Conservation (phyloP, 2,797 vertebrate species). For the Sitta carolinensis region DNA sequence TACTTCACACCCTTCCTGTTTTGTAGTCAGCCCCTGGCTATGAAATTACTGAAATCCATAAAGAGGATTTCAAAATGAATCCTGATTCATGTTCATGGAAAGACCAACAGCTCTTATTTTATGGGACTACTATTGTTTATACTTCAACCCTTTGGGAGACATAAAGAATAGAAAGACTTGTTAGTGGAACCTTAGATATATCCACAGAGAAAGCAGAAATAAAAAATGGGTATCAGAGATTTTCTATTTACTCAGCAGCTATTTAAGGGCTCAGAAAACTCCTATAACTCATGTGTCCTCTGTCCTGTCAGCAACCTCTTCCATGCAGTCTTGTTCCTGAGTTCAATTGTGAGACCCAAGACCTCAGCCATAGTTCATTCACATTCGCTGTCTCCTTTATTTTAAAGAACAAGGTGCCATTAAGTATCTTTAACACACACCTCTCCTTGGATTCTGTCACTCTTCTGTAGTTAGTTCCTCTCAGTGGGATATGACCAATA, state of each 20-base stretch:
- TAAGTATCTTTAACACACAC: not conserved
- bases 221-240: not conserved
- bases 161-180: not conserved
- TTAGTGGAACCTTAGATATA: not conserved
- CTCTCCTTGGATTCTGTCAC: not conserved
- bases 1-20: not conserved
- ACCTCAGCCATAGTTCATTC: not conserved
- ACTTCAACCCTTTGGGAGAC: not conserved
- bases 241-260: not conserved
- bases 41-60: not conserved
- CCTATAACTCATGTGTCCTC: not conserved
- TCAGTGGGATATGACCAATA: not conserved
- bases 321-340: not conserved
- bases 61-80: not conserved
- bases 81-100: not conserved
- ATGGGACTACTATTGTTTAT: not conserved
- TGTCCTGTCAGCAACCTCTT: not conserved
- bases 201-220: not conserved
- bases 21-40: not conserved
- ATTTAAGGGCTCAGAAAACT: not conserved
- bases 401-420: not conserved
- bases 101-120: not conserved
- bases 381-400: not conserved
- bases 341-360: not conserved
- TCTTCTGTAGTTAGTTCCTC: not conserved